Conservation (phyloP, 2,113 vertebrate genomes). For the Brachypteracias leptosomus region DNA sequence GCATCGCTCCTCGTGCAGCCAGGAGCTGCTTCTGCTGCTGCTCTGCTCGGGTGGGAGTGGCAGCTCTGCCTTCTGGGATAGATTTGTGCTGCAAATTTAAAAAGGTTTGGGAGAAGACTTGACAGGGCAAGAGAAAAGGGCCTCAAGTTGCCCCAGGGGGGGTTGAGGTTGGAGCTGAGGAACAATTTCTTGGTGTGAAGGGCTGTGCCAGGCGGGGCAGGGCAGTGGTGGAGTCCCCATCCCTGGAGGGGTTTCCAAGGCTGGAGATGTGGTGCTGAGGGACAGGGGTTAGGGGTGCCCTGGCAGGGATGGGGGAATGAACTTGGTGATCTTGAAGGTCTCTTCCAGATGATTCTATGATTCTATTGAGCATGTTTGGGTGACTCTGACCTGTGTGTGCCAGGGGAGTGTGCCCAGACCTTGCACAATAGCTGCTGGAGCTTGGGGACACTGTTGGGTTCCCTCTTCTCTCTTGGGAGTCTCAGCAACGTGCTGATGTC, state of each 20-base stretch:
- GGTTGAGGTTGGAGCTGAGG: background rate
- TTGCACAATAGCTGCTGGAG: background rate
- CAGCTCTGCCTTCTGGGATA: too few relatives aligned
- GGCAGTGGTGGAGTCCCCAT: too few relatives aligned
- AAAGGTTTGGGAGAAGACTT: rapidly evolving
- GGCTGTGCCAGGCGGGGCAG: too few relatives aligned
- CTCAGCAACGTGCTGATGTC: rapidly evolving
- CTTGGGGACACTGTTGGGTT: rapidly evolving
- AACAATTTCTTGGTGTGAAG: background rate
- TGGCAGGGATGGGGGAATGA: background rate
- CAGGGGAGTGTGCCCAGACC: background rate
- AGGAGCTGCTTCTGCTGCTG: too few relatives aligned
- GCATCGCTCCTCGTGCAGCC: rapidly evolving
- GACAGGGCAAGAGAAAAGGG: background rate
- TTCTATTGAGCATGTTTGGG: rapidly evolving
- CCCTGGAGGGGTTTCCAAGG: too few relatives aligned
- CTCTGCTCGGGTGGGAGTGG: background rate
- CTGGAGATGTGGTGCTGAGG: background rate
- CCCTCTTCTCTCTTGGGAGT: background rate
- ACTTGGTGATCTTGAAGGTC: too few relatives aligned
- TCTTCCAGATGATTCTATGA: background rate
- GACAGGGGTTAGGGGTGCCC: background rate
- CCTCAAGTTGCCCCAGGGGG: background rate
- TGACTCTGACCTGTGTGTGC: background rate
- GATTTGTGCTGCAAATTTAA: rapidly evolving